These are phyloP conservation scores for Andrena praecox DNA, from an alignment of 2,888 invertebrate species.

Conservation along the genomic window DNA sequence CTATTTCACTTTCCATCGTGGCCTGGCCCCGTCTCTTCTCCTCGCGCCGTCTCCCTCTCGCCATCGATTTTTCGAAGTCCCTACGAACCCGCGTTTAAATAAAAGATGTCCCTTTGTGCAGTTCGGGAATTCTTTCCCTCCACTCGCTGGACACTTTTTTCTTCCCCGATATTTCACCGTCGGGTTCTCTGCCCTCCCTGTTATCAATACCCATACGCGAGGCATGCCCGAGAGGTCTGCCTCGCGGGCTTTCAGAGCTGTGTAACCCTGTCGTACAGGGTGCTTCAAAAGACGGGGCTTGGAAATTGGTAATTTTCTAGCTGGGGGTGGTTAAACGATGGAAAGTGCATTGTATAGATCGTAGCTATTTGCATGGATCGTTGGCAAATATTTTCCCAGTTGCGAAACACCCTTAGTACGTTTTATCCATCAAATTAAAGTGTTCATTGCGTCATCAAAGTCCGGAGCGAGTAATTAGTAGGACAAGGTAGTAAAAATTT, in stretches of 20 bases:
- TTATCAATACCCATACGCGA: conserved; percentile 23
- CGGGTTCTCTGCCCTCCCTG: not conserved
- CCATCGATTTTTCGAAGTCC: conserved; percentile 51
- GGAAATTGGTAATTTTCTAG: too few relatives aligned
- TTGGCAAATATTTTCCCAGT: too few relatives aligned
- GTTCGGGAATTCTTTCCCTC: conserved; percentile 40
- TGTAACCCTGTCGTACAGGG: not conserved
- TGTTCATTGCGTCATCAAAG: not conserved
- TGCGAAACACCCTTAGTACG: too few relatives aligned
- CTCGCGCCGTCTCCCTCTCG: not conserved
- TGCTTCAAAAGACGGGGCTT: not conserved
- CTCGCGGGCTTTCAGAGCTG: conserved; percentile 1
- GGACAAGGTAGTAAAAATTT: not conserved
- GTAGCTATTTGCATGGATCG: too few relatives aligned
- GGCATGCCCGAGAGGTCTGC: conserved; percentile 11
- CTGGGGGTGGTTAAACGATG: too few relatives aligned
- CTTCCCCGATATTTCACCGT: conserved; percentile 30
- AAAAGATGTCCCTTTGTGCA: conserved; percentile 41
- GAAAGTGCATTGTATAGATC: too few relatives aligned
- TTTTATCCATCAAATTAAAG: too few relatives aligned
- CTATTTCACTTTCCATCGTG: conserved; percentile 52
- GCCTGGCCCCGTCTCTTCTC: not conserved
- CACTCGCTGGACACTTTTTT: not conserved
- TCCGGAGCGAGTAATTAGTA: not conserved
- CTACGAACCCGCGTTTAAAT: conserved; percentile 43